phyloP scores from a whole-genome alignment of 53 echinoderm and acorn worm species.

The Arbacia lixula region DNA sequence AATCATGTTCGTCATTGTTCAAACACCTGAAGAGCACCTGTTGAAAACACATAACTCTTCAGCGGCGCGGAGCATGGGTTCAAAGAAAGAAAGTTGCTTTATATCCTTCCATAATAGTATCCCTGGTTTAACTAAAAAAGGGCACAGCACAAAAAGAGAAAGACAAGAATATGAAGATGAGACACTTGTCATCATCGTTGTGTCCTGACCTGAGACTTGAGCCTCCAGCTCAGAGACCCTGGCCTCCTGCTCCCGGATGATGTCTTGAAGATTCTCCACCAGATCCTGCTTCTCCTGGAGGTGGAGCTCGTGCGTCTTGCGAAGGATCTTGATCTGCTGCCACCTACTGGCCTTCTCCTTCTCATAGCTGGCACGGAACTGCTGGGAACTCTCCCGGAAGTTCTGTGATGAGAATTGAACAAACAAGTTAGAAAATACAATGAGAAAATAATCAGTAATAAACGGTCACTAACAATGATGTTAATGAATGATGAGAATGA shows the following conservation, averaged over 20 bases:
- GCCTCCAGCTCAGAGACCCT: slow-evolving; percentile 82
- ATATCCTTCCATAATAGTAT: no score
- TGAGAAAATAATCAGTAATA: not conserved
- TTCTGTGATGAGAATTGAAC: slow-evolving; percentile 28
- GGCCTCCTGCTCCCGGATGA: slow-evolving; percentile 90
- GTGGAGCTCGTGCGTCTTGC: slow-evolving; percentile 93
- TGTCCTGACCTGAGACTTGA: slow-evolving; percentile 82
- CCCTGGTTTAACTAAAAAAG: no score
- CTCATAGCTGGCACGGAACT: slow-evolving; percentile 75
- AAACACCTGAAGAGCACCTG: no score
- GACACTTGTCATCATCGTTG: no score
- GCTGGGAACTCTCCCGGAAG: slow-evolving; percentile 76
- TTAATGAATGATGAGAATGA: not conserved
- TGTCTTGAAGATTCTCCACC: slow-evolving; percentile 88
- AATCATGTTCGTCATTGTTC: no score
- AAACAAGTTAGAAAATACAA: not conserved
- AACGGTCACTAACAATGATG: no score
- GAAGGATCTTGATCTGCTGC: slow-evolving; percentile 96
- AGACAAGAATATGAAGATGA: no score
- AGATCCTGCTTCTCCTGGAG: slow-evolving; percentile 86
- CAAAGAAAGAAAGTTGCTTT: no score
- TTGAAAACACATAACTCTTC: no score
- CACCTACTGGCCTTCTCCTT: slow-evolving; percentile 90
- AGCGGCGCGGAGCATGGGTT: no score
- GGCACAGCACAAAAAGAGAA: no score